These are phyloP conservation scores for Stratiomys singularior DNA, from an alignment of 2,888 invertebrate genomes.

Conservation along the genomic window DNA sequence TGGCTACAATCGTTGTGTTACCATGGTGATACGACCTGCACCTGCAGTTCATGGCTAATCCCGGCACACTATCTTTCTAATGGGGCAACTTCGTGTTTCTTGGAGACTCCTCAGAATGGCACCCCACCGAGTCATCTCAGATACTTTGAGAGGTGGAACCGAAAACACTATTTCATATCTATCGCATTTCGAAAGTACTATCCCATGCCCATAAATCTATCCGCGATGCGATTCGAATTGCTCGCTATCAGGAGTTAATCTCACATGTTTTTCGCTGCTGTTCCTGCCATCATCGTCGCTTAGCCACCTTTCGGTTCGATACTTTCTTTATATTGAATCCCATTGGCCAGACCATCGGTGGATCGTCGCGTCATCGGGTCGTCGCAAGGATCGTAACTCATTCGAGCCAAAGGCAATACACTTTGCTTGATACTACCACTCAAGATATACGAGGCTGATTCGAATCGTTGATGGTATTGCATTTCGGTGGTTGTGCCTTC, in stretches of 20 bases:
- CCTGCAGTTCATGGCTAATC: not conserved
- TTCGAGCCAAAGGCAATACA: not conserved
- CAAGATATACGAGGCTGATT: conserved; percentile 41
- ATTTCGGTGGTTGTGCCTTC: conserved; percentile 12
- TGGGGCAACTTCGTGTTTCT: not conserved
- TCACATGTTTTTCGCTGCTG: conserved; percentile 38
- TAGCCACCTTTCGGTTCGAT: not conserved
- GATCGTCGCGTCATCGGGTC: not conserved
- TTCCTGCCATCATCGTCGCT: conserved; percentile 21
- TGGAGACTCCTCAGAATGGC: not conserved
- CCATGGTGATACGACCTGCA: not conserved
- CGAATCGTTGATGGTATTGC: not conserved
- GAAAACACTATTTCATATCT: conserved; percentile 26
- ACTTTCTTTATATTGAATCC: not conserved
- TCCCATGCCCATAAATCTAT: conserved; percentile 36
- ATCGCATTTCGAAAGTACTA: conserved; percentile 21
- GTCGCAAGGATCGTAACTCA: conserved; percentile 1
- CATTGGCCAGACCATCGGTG: not conserved
- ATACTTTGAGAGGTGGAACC: conserved; percentile 7
- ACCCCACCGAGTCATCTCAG: not conserved
- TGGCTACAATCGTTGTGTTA: not conserved
- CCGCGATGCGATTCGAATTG: conserved; percentile 38
- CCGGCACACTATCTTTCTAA: too few relatives aligned
- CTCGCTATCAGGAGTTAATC: conserved; percentile 37
- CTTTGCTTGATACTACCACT: not conserved